These are phyloP conservation scores for Ifrita kowaldi DNA, from an alignment of 2,113 vertebrate species.

Conservation along the genomic window DNA sequence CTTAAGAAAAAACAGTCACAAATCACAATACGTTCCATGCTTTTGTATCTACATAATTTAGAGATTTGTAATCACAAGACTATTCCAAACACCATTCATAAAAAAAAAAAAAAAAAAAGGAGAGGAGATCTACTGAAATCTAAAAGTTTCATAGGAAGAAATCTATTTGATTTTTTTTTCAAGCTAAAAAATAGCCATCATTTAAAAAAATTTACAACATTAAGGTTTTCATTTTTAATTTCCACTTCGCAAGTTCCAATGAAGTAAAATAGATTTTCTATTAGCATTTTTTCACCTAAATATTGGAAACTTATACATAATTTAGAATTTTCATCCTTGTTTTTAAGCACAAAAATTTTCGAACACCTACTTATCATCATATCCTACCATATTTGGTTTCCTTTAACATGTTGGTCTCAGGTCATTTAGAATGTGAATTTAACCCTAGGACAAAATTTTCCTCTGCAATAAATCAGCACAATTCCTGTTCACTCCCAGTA, in stretches of 20 bases:
- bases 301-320: neutral
- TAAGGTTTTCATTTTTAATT: neutral
- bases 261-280: neutral
- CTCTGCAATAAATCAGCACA: neutral
- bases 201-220: neutral
- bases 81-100: neutral
- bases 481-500: neutral
- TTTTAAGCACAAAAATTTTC: neutral
- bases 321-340: neutral
- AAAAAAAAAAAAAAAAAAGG: neutral
- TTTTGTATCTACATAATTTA: neutral
- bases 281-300: neutral
- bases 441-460: neutral
- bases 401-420: neutral
- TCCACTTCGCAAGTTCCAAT: neutral
- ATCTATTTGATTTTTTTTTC: neutral
- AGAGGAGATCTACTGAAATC: neutral
- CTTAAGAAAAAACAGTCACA: neutral
- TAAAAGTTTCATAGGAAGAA: neutral
- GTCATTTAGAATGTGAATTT: neutral
- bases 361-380: fast-evolving
- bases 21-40: fast-evolving
- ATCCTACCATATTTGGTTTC: neutral
- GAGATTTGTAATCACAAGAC: neutral
- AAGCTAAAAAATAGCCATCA: neutral